Evolutionary conservation across 2,797 vertebrate species (phyloP), one percentile per base, ranked within the genome.

Genomic region (Sternarchorhynchus goeldii): DNA sequence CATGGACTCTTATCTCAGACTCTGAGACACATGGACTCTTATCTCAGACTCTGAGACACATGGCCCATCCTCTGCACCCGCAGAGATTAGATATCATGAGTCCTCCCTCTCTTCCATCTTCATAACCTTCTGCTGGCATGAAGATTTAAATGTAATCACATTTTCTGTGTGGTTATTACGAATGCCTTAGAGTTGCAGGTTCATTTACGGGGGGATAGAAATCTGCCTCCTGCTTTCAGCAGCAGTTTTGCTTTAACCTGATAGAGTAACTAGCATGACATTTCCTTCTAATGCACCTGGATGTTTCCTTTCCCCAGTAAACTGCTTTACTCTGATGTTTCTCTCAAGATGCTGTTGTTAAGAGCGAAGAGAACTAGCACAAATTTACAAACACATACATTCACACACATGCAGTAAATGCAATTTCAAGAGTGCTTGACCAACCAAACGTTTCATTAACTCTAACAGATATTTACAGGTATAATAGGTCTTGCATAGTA

Each of bases 241-340:
- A 91, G 90, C 90, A 91, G 90, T 90, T 92, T 91, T 85, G 88
- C 91, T 91, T 92, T 89, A 89, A 90, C 91, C 89, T 92, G 90
- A 90, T 91, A 84, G 89, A 92, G 91, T 88, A 89, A 92, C 89
- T 83, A 84, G 87, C 84, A 81, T 92, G 91, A 90, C 92, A 91
- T 93, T 93, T 91, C 87, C 87, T 91, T 75, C 82, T 88, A 91
- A 91, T 69, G 81, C 87, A 92, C 92, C 92, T 91, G 89, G 90
- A 89, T 36, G 25, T 25, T 25, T 25, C 25, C 25, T 25, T 25
- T 25, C 25, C 25, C 78, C 78, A 69, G 88, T 88, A 85, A 90
- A 25, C 88, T 84, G 86, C 87, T 88, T 87, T 88, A 84, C 25
- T 25, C 25, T 25, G 73, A 64, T 69, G 20, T 74, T 81, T 73